Base-by-base conservation (phyloP, 2,113 vertebrate species). In the Mirza zaza region DNA sequence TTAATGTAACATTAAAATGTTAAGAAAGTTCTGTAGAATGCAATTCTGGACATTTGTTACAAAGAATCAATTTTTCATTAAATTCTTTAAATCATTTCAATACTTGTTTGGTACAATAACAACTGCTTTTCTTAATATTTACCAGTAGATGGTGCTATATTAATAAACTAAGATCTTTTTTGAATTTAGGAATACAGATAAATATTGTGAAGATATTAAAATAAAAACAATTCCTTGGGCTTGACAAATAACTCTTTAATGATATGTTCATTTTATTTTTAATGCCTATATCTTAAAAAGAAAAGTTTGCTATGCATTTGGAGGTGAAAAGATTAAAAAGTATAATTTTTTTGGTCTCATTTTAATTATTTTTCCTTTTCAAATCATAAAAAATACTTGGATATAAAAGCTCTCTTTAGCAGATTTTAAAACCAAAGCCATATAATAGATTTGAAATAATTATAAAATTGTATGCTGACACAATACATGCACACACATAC, bases 71-170 rank as follows among this genome's bases (percentile, higher is more conserved):
- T 98, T 98, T 98, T 98, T 98, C 93, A 98, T 98, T 98, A 98
- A 91, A 94, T 97, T 97, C 94, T 96, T 85, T 81, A 98, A 98
- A 97, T 98, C 65, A 98, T 98, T 98, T 98, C 90, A 97, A 95
- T 61, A 83, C 42, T 94, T 77, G 96, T 87, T 87, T 92, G 8
- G 7, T 87, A 57, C 48, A 79, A 42, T 70, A 96, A 34, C n/a
- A 96, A 80, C 65, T 95, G 86, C 87, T 17, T 97, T 96, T 96
- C 93, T 95, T 91, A 96, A 65, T 76, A 93, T 87, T 84, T 96
- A 84, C 98, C 98, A 98, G 98, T 98, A 98, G 98, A 98, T 98
- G 98, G 98, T 97, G 97, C 97, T 98, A 84, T 98, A 97, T 95
- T 94, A 98, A 98, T 98, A 98, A 98, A 96, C 34, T 92, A 97